Percentiles rank a stretch among this genome's conserved stretches.
phyloP scores from a whole-genome alignment of 2,888 invertebrate genomes.

The Caenorhabditis doughertyi region DNA sequence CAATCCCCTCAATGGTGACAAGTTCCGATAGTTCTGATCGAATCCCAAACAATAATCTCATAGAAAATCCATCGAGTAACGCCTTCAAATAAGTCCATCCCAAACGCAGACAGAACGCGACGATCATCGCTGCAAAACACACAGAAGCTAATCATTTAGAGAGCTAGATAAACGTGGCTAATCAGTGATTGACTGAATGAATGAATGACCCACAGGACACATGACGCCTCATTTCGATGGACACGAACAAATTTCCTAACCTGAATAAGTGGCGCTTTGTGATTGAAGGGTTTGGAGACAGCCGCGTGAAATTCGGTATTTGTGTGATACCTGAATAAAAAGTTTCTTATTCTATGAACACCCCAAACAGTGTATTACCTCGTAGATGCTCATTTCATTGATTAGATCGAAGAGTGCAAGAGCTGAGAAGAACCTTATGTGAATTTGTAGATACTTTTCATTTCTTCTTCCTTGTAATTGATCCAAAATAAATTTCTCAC shows the following conservation, averaged over 20 bases:
- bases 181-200: slow-evolving; percentile 50
- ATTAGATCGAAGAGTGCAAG: slow-evolving; percentile 94
- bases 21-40: slow-evolving; percentile 94
- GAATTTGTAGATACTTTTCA: slow-evolving; percentile 74
- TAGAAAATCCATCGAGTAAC: slow-evolving; percentile 93
- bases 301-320: slow-evolving; percentile 92
- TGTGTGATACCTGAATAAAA: slow-evolving; percentile 85
- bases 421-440: slow-evolving; percentile 86
- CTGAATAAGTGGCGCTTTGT: slow-evolving; percentile 94
- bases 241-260: slow-evolving; percentile 85
- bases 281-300: slow-evolving; percentile 95
- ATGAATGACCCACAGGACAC: slow-evolving; percentile 24
- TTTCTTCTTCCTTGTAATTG: slow-evolving; percentile 84
- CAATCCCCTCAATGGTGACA: slow-evolving; percentile 87
- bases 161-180: slow-evolving; percentile 43
- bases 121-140: slow-evolving; percentile 90
- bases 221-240: slow-evolving; percentile 24
- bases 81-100: slow-evolving; percentile 95
- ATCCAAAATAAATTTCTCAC: slow-evolving; percentile 89
- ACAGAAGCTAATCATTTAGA: too few species aligned
- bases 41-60: slow-evolving; percentile 91
- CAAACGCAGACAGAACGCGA: slow-evolving; percentile 93
- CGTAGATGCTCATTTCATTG: slow-evolving; percentile 90
- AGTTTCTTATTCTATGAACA: neutral
- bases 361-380: slow-evolving; percentile 85